Evolutionary conservation across 2,113 vertebrate genomes (phyloP).

Genomic region (Elgaria multicarinata): DNA sequence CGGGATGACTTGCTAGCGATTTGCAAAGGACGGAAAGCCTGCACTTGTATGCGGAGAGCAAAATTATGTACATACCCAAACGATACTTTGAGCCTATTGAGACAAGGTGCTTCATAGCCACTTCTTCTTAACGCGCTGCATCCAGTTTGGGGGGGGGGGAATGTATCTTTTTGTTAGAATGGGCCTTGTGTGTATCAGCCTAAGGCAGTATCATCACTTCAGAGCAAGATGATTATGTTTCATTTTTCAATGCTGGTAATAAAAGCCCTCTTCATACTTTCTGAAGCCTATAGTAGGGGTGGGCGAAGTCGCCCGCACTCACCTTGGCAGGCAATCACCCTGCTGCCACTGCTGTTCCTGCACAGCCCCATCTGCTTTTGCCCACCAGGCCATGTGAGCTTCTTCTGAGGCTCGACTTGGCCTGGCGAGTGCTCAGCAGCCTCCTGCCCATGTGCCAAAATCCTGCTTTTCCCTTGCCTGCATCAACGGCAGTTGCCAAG

Average conservation of each 20-base stretch:
- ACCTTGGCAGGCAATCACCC: no score
- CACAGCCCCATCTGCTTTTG: no score
- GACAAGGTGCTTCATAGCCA: background rate
- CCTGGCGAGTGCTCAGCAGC: no score
- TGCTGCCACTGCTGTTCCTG: no score
- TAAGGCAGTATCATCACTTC: background rate
- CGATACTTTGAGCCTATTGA: background rate
- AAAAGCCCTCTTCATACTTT: background rate
- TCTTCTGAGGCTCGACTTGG: no score
- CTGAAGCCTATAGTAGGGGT: no score
- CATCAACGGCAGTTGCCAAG: no score
- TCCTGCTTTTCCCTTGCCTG: no score
- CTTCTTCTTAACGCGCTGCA: background rate
- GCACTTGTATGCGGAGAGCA: background rate
- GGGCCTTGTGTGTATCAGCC: background rate
- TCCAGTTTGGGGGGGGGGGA: background rate
- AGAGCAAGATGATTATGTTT: background rate
- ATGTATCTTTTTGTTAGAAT: background rate
- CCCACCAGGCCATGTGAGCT: no score
- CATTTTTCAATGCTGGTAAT: background rate
- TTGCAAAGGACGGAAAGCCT: slow-evolving; percentile 22
- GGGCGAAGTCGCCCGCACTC: no score
- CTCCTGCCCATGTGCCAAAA: no score
- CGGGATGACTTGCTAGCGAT: slow-evolving; percentile 28
- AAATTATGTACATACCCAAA: background rate